These are phyloP conservation scores for Hedychridium roseum DNA, from an alignment of 2,888 invertebrate genomes.

Conservation along the genomic window DNA sequence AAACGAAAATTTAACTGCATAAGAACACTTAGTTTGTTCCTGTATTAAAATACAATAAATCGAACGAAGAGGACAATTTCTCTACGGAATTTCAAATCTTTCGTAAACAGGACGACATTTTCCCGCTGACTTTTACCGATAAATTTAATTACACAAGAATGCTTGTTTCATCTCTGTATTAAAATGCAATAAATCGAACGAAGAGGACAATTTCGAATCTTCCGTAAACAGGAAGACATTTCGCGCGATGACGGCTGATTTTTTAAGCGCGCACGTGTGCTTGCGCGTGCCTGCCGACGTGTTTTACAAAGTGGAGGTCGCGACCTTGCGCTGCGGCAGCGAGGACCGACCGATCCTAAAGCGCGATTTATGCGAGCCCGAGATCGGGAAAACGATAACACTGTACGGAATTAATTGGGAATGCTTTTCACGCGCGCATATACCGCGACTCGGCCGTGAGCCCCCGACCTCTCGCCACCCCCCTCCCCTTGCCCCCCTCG, in stretches of 20 bases:
- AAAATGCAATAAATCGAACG: too few species aligned
- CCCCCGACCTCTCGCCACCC: neutral
- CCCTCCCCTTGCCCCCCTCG: neutral
- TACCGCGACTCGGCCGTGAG: constrained; percentile 7
- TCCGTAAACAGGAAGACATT: neutral
- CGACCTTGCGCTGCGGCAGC: constrained; percentile 24
- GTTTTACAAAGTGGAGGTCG: constrained; percentile 22
- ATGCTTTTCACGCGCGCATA: constrained; percentile 21
- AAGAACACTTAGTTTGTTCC: too few species aligned
- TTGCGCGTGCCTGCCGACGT: too few species aligned
- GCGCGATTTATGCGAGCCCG: constrained; percentile 16
- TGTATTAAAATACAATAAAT: too few species aligned
- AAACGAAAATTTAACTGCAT: too few species aligned
- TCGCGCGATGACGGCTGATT: neutral
- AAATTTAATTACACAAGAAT: too few species aligned
- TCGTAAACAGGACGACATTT: neutral
- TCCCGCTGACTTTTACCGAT: too few species aligned
- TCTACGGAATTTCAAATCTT: neutral
- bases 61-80: neutral
- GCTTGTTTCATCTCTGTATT: too few species aligned
- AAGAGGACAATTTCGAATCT: neutral
- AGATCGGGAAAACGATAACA: constrained; percentile 22
- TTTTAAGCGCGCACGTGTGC: neutral
- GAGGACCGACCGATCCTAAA: neutral
- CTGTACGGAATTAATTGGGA: constrained; percentile 19